Evolutionary conservation across 2,888 invertebrate species (phyloP).

Genomic region (Macrophya alboannulata): DNA sequence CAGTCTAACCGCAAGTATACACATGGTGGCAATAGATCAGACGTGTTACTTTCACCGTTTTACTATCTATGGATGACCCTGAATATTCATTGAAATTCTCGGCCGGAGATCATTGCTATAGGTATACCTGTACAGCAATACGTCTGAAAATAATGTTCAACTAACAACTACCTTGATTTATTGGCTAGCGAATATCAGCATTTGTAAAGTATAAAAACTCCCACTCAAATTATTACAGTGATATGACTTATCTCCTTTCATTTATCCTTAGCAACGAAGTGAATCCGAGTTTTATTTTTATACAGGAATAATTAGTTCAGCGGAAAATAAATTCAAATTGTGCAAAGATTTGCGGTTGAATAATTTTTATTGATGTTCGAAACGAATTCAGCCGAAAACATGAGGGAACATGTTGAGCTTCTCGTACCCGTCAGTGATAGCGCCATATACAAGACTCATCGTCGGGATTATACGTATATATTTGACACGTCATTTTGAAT

Average conservation of each 20-base stretch:
- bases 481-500: conserved; percentile 27
- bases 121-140: not conserved
- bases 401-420: not conserved
- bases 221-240: not conserved
- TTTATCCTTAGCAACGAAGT: not conserved
- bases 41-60: conserved; percentile 15
- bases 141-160: not conserved
- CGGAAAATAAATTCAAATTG: not conserved
- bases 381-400: not conserved
- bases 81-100: conserved; percentile 4
- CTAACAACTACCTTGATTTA: not conserved
- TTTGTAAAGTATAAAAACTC: not conserved
- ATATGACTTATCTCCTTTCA: not conserved
- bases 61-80: conserved; percentile 19
- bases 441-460: not conserved
- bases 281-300: not conserved
- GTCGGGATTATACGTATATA: conserved; percentile 6
- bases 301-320: not conserved
- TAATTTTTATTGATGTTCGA: not conserved
- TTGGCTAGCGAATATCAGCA: not conserved
- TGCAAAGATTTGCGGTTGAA: not conserved
- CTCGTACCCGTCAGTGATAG: not conserved
- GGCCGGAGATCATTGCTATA: not conserved
- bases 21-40: not conserved
- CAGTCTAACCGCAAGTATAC: not conserved